Base-by-base conservation (phyloP, 1,140 invertebrate species). In the Vollenhovia emeryi region DNA sequence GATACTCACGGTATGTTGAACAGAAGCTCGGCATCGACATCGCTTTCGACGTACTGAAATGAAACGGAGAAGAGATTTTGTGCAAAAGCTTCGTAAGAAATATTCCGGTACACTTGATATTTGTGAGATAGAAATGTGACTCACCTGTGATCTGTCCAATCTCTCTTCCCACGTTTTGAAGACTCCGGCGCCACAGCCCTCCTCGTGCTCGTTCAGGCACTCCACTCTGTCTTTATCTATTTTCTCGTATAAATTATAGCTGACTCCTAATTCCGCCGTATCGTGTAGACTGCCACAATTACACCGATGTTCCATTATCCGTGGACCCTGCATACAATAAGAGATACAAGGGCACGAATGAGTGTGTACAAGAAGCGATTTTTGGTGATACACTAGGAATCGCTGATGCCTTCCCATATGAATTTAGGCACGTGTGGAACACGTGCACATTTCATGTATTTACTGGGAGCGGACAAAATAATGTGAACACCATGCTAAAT, bases 111-210 rank as follows among this genome's bases (percentile, higher is more conserved):
- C 68, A 48, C 33, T 75, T 74, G n/a, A 50, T 27, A 66, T 66
- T 5, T 57, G 27, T 57, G 33, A 66, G 21, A 48, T n/a, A 43
- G 9, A 80, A 86, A 74, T 59, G 18, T 62, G 30, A 85, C 93
- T 93, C 95, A 98, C 98, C 93, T 97, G 95, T 79, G 96, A 96
- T 91, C 95, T 96, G 92, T 98, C 96, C 33, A 98, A 93, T 87
- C 98, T 95, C 66, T 98, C 96, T 91, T 99, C 98, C 97, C 98
- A 99, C 0, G 98, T 96, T 94, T 99, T 99, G 91, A 99, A 99
- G 11, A 99, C 97, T 45, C 95, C 95, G 95, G 97, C 98, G 60
- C 98, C 98, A 43, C 97, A 97, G 50, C 97, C 98, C 92, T 99
- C 98, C 45, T 95, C 93, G 33, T 95, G 88, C 95, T 99, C 99